Evolutionary conservation across 2,888 invertebrate species (phyloP).

Genomic region (Vanessa cardui): DNA sequence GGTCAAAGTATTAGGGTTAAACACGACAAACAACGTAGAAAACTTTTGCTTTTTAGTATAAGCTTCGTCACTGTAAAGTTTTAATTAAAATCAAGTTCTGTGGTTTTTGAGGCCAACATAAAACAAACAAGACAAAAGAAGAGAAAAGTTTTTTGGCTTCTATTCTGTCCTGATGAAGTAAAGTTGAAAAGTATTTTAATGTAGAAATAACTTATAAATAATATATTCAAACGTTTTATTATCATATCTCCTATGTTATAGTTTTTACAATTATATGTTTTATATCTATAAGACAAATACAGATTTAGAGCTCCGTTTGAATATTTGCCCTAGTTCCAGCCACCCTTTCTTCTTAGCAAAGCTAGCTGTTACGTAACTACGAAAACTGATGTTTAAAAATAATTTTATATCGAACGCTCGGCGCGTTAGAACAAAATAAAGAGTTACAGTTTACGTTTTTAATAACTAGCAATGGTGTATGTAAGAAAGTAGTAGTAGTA

Average conservation of each 20-base stretch:
- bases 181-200: background rate
- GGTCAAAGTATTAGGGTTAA: conserved; percentile 2
- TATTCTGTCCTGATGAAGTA: conserved; percentile 2
- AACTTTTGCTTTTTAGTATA: conserved; percentile 10
- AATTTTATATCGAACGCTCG: background rate
- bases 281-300: too few species aligned
- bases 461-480: conserved; percentile 29
- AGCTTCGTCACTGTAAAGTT: conserved; percentile 11
- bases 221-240: background rate
- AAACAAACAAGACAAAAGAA: conserved; percentile 8
- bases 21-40: conserved; percentile 1
- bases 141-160: conserved; percentile 5
- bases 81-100: conserved; percentile 12
- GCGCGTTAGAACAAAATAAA: background rate
- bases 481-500: background rate
- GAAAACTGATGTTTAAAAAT: background rate
- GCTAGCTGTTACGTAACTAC: background rate
- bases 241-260: background rate
- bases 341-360: background rate
- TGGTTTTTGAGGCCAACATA: conserved; percentile 7
- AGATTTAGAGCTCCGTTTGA: too few species aligned
- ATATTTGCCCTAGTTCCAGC: too few species aligned
- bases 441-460: conserved; percentile 13
- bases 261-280: background rate
- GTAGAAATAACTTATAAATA: background rate